These are phyloP conservation scores for Desmodus rotundus DNA, from an alignment of 2,113 vertebrate species.

Conservation along the genomic window DNA sequence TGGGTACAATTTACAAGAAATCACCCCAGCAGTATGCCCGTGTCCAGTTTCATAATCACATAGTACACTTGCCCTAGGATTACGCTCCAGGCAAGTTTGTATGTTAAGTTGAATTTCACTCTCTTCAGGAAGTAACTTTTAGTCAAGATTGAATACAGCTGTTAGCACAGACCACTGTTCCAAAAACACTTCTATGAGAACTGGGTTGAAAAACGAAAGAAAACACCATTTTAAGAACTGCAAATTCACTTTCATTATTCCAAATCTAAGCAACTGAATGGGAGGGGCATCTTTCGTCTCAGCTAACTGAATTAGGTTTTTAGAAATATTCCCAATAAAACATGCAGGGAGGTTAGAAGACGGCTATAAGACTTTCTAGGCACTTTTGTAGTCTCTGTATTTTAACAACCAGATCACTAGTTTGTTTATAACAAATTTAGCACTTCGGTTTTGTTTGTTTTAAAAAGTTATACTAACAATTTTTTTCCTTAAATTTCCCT, in stretches of 20 bases:
- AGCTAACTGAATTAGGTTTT: conserved; percentile 46
- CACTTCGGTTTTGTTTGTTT: conserved; percentile 33
- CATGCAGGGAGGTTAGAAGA: conserved; percentile 8
- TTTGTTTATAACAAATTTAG: conserved; percentile 45
- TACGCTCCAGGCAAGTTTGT: conserved; percentile 75
- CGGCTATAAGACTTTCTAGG: neutral
- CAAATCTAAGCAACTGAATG: conserved; percentile 43
- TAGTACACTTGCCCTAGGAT: conserved; percentile 73
- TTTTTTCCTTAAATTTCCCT: conserved; percentile 54
- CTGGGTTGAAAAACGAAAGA: conserved; percentile 69
- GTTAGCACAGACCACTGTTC: conserved; percentile 75
- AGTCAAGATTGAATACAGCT: conserved; percentile 83
- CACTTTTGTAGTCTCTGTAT: conserved; percentile 21
- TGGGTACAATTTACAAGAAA: conserved; percentile 81
- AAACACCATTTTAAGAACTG: conserved; percentile 71
- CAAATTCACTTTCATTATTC: conserved; percentile 67
- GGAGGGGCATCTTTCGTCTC: conserved; percentile 38
- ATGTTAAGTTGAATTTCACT: conserved; percentile 81
- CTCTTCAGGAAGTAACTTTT: conserved; percentile 82
- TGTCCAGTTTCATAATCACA: conserved; percentile 80
- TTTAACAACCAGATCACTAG: conserved; percentile 21
- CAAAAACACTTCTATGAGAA: conserved; percentile 77
- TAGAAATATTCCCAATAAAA: conserved; percentile 66
- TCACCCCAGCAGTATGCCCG: conserved; percentile 76
- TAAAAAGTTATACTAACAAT: conserved; percentile 47